Base-by-base conservation (phyloP, 2,888 invertebrate genomes). In the Himalopsyche anomala region DNA sequence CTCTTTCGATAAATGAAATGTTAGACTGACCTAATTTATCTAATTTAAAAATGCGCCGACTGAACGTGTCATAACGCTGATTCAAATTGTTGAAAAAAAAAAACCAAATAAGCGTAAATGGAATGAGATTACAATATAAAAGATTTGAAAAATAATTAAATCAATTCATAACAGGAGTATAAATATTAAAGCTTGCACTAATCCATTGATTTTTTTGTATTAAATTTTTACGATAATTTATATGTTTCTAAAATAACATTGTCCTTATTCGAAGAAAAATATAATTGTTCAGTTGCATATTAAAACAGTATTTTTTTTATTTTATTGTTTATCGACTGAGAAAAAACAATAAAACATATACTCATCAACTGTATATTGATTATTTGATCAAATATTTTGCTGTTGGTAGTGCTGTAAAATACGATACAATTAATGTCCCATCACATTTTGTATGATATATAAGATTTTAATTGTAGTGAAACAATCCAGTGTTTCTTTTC, bases 161-260 rank as follows among this genome's bases (percentile, higher is more conserved):
- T n/a, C 19, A 80, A 80, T 80, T 40, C 51, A 45, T 40, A 51
- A 80, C 19, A 42, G 51, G 80, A 80, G 51, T 80, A 80, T 80
- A 80, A 80, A 80, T 80, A 80, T 80, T 80, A 80, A 80, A 80
- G 80, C 80, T 80, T 80, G 80, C 80, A 80, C 80, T 80, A 80
- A n/a, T 40, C 74, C 74, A 74, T 74, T 74, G 12, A 74, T 36
- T 74, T 74, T 74, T 74, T 74, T 74, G 74, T 74, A 38, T 36
- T 74, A 74, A 28, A 74, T 28, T 38, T 62, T 74, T 74, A 74
- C 36, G 74, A 74, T 11, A 74, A 74, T 74, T 74, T 69, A 69
- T 36, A 36, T 38, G 74, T 36, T 74, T 74, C 74, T 74, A 74
- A 74, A 38, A 38, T 36, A 69, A 69, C 28, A 69, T 38, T 38